These are phyloP conservation scores for Dinomys branickii DNA, from an alignment of 2,113 vertebrate genomes.

Conservation along the genomic window DNA sequence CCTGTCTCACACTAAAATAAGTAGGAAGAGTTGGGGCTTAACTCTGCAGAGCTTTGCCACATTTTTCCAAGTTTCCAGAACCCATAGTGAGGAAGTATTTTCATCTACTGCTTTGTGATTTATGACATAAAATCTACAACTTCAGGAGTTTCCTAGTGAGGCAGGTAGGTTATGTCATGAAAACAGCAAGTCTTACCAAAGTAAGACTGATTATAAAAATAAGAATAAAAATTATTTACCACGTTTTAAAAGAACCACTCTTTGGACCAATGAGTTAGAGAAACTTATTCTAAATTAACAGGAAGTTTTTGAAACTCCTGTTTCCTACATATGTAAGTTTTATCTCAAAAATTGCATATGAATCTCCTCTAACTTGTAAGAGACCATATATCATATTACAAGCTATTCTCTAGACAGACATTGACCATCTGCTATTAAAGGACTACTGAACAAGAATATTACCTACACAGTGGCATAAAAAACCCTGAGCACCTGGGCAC, in stretches of 20 bases:
- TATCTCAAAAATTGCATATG: neutral
- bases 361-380: neutral
- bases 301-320: neutral
- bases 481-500: neutral
- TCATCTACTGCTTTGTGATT: neutral
- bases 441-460: neutral
- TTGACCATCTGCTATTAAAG: constrained; percentile 5
- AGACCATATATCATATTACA: constrained; percentile 1
- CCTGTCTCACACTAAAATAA: neutral
- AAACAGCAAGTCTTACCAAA: constrained; percentile 40
- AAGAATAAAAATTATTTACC: neutral
- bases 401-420: neutral
- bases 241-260: neutral
- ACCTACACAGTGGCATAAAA: neutral
- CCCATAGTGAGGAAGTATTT: neutral
- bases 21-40: neutral
- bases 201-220: neutral
- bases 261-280: neutral
- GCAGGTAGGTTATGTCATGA: neutral
- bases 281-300: constrained; percentile 24
- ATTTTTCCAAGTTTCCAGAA: neutral
- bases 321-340: constrained; percentile 23
- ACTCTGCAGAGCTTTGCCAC: neutral
- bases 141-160: neutral
- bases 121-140: neutral